phyloP scores from a whole-genome alignment of 2,888 invertebrate genomes.

The Lucinisca nassula region DNA sequence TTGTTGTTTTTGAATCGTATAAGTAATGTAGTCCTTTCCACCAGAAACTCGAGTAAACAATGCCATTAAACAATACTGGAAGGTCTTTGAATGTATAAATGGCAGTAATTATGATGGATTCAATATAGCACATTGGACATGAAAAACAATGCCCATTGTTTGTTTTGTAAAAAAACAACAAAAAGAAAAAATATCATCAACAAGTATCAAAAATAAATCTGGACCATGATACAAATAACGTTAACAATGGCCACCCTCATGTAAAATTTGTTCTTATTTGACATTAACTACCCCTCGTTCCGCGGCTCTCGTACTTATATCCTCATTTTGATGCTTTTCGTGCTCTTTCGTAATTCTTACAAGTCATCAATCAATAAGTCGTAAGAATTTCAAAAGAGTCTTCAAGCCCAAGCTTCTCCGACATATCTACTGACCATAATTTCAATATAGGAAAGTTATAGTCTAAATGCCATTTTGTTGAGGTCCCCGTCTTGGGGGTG shows the following conservation, averaged over 20 bases:
- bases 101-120: conserved; percentile 6
- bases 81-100: background rate
- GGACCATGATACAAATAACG: conserved; percentile 84
- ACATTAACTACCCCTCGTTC: background rate
- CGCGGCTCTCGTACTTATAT: background rate
- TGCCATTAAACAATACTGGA: background rate
- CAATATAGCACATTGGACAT: conserved; percentile 47
- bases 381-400: conserved; percentile 6
- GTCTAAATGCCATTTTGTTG: conserved; percentile 74
- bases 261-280: background rate
- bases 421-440: background rate
- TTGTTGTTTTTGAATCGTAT: no score
- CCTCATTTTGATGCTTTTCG: conserved; percentile 63
- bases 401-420: background rate
- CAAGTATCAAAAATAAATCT: conserved; percentile 92
- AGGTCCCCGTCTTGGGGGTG: conserved; percentile 59
- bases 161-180: conserved; percentile 64
- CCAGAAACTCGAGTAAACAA: background rate
- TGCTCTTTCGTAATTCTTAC: background rate
- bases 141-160: conserved; percentile 56
- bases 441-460: background rate
- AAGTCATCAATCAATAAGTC: background rate
- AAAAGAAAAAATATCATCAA: conserved; percentile 88
- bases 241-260: conserved; percentile 79
- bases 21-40: no score